Conservation (phyloP, 2,113 vertebrate genomes). For the Strix aluco region DNA sequence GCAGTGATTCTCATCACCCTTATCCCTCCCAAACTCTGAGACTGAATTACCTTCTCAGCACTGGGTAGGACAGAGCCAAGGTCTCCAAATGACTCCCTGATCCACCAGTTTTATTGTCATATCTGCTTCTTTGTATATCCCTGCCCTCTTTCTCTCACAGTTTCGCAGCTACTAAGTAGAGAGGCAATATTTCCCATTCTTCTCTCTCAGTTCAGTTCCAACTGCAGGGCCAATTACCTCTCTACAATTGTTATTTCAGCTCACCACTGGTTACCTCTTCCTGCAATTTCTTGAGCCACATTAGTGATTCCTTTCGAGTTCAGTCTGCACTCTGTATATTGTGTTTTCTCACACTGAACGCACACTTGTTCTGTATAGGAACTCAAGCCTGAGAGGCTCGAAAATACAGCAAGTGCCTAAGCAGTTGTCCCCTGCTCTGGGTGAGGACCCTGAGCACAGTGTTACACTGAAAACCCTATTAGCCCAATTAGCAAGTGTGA, state of each 20-base stretch:
- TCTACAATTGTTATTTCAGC: slow-evolving; percentile 26
- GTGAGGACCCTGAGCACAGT: background rate
- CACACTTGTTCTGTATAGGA: background rate
- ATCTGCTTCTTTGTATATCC: background rate
- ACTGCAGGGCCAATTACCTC: slow-evolving; percentile 34
- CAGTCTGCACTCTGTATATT: background rate
- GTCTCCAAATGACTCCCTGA: background rate
- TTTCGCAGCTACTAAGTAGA: background rate
- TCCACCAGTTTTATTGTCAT: background rate
- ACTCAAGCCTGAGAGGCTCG: background rate
- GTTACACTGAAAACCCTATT: background rate
- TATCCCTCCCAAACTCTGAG: background rate
- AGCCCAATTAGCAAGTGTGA: background rate
- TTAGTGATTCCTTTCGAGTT: slow-evolving; percentile 8
- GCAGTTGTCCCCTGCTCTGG: background rate
- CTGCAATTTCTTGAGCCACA: slow-evolving; percentile 30
- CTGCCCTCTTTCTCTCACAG: background rate
- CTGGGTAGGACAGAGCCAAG: background rate
- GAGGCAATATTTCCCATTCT: background rate
- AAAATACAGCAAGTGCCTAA: background rate
- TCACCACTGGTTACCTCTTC: background rate
- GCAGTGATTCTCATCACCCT: background rate
- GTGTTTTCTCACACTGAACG: slow-evolving; percentile 1
- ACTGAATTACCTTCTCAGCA: background rate
- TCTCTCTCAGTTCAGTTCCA: background rate